Percentiles rank a stretch among this genome's conserved stretches.
phyloP scores from a whole-genome alignment of 2,113 vertebrate species.

The Labrus mixtus region DNA sequence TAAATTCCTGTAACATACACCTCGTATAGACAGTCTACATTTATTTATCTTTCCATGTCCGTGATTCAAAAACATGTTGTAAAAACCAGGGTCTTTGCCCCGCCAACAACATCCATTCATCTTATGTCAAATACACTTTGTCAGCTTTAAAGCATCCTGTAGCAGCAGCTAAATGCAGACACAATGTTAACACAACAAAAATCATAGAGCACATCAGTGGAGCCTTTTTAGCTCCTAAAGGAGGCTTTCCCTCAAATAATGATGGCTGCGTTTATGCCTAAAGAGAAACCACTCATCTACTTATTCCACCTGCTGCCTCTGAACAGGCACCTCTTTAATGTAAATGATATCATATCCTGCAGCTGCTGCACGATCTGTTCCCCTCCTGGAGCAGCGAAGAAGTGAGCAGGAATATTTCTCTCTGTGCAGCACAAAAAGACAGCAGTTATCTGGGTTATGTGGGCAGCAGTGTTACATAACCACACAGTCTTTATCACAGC shows the following conservation, averaged over 20 bases:
- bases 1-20: too few relatives aligned
- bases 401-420: background rate
- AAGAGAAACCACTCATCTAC: background rate
- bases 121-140: background rate
- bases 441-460: constrained; percentile 57
- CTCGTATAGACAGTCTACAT: too few relatives aligned
- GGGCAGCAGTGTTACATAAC: constrained; percentile 66
- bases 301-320: constrained; percentile 1
- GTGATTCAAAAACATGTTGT: too few relatives aligned
- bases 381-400: background rate
- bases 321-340: background rate
- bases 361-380: constrained; percentile 1
- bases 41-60: too few relatives aligned
- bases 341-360: background rate
- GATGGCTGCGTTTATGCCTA: background rate
- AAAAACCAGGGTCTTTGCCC: too few relatives aligned
- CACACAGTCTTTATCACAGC: constrained; percentile 14
- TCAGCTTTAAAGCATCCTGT: background rate
- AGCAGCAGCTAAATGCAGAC: background rate
- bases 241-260: background rate
- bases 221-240: background rate
- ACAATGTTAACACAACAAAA: background rate
- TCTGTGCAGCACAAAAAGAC: background rate
- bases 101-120: too few relatives aligned
- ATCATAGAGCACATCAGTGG: background rate